Evolutionary conservation across 2,888 invertebrate species (phyloP).

Genomic region (Sialis lutaria): DNA sequence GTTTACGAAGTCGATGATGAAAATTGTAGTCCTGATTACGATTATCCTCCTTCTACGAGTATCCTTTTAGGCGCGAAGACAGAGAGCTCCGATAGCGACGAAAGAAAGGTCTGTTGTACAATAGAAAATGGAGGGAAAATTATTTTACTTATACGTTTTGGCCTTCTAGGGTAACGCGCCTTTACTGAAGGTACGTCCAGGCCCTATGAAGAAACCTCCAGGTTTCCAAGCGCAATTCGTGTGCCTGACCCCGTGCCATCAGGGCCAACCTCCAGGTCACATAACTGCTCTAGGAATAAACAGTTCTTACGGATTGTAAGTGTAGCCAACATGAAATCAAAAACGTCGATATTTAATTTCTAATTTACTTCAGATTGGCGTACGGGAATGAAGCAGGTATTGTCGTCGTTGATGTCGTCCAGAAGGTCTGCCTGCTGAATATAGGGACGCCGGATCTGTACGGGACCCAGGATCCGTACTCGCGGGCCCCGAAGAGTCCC

Average conservation of each 20-base stretch:
- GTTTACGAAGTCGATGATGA: slow-evolving; percentile 67
- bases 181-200: slow-evolving; percentile 50
- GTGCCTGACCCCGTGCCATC: slow-evolving; percentile 73
- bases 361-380: slow-evolving; percentile 53
- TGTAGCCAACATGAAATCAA: neutral
- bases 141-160: neutral
- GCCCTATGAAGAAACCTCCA: slow-evolving; percentile 70
- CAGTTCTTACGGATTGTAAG: slow-evolving; percentile 91
- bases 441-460: slow-evolving; percentile 84
- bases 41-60: slow-evolving; percentile 32
- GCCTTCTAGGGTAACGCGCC: slow-evolving; percentile 14
- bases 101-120: slow-evolving; percentile 27
- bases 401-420: slow-evolving; percentile 86
- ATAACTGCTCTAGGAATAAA: slow-evolving; percentile 85
- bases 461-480: slow-evolving; percentile 75
- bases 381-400: slow-evolving; percentile 95
- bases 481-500: slow-evolving; percentile 61
- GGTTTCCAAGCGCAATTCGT: slow-evolving; percentile 95
- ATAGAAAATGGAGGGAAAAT: neutral
- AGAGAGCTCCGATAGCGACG: slow-evolving; percentile 26
- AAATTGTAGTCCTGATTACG: slow-evolving; percentile 67
- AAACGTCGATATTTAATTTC: too few species aligned
- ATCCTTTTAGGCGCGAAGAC: slow-evolving; percentile 20
- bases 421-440: slow-evolving; percentile 76
- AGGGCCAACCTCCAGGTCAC: slow-evolving; percentile 63